phyloP scores from a whole-genome alignment of 2,888 invertebrate genomes.

The Serrognathus titanus region DNA sequence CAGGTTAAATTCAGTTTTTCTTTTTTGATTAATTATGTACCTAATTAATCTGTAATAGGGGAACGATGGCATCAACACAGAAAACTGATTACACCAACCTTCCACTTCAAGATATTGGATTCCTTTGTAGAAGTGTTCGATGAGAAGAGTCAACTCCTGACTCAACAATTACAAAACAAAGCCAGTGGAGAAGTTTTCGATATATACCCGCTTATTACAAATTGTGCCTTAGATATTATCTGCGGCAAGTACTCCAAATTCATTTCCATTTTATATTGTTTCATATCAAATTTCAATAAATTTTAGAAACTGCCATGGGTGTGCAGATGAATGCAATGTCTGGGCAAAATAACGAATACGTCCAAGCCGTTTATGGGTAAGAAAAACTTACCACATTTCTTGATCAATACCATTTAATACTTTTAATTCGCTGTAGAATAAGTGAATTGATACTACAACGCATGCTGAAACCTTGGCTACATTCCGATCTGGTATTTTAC shows the following conservation, averaged over 20 bases:
- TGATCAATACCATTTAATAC: background rate
- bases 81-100: slow-evolving; percentile 36
- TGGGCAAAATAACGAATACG: slow-evolving; percentile 47
- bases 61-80: slow-evolving; percentile 33
- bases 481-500: slow-evolving; percentile 49
- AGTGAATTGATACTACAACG: slow-evolving; percentile 22
- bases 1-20: background rate
- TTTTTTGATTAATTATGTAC: background rate
- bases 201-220: slow-evolving; percentile 35
- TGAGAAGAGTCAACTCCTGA: slow-evolving; percentile 32
- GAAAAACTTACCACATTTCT: slow-evolving; percentile 9
- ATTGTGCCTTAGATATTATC: slow-evolving; percentile 38
- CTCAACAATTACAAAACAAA: slow-evolving; percentile 22
- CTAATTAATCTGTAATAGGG: too few relatives aligned
- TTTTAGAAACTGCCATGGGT: slow-evolving; percentile 60
- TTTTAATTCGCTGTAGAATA: slow-evolving; percentile 4
- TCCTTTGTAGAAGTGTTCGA: slow-evolving; percentile 34
- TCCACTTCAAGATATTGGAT: slow-evolving; percentile 39
- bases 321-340: slow-evolving; percentile 47
- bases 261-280: too few relatives aligned
- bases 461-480: slow-evolving; percentile 47
- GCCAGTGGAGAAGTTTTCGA: slow-evolving; percentile 34
- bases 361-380: slow-evolving; percentile 47
- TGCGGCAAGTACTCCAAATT: slow-evolving; percentile 32
- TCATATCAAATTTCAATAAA: background rate